Conservation (phyloP, 1,140 invertebrate genomes). For the Saccostrea echinata region DNA sequence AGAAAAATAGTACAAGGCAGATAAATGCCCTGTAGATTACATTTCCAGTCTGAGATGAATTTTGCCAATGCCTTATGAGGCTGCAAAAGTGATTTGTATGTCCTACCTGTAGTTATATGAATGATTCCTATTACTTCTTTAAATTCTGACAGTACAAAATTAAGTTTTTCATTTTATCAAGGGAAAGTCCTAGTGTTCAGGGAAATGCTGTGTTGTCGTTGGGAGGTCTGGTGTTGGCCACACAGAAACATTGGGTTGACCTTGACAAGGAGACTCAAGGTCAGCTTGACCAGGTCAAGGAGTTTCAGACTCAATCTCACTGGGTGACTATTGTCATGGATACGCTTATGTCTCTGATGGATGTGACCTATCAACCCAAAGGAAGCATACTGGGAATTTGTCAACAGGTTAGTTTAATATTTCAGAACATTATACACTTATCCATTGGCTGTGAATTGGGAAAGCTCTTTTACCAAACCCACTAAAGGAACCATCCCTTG, state of each 20-base stretch:
- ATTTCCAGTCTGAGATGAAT: too few species aligned
- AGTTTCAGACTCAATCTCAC: slow-evolving; percentile 65
- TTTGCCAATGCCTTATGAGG: too few species aligned
- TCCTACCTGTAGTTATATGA: background rate
- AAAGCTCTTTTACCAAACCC: too few species aligned
- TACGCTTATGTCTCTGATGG: slow-evolving; percentile 67
- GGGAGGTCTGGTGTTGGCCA: slow-evolving; percentile 60
- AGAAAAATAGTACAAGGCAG: too few species aligned
- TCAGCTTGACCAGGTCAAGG: slow-evolving; percentile 54
- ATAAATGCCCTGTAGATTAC: too few species aligned
- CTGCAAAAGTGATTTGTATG: too few species aligned
- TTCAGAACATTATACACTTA: too few species aligned
- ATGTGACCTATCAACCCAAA: slow-evolving; percentile 62
- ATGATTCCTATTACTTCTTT: background rate
- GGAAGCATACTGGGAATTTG: slow-evolving; percentile 65
- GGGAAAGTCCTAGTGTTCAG: slow-evolving; percentile 67
- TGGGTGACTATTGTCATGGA: slow-evolving; percentile 67
- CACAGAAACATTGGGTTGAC: slow-evolving; percentile 56
- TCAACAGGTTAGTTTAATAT: slow-evolving; percentile 65
- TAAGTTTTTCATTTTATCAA: slow-evolving; percentile 51
- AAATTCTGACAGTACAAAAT: background rate
- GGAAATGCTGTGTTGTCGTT: slow-evolving; percentile 68
- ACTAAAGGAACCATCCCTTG: too few species aligned
- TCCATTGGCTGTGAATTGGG: too few species aligned
- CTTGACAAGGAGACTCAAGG: slow-evolving; percentile 57